phyloP scores from a whole-genome alignment of 2,888 invertebrate species.

The Hyppa rectilinea region DNA sequence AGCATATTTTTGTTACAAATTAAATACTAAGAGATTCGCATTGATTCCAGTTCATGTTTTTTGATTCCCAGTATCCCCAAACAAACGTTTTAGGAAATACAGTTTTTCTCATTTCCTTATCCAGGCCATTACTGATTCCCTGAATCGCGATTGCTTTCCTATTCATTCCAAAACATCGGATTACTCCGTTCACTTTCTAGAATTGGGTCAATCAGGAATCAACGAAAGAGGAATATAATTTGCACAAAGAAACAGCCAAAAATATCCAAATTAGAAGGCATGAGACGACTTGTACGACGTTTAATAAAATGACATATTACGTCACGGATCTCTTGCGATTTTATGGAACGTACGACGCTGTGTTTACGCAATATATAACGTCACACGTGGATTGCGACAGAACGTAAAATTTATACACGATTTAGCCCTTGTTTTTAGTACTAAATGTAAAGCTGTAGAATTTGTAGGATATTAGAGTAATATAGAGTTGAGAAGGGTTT shows the following conservation, averaged over 20 bases:
- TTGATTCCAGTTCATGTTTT: conserved; percentile 1
- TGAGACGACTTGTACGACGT: conserved; percentile 36
- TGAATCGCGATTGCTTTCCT: conserved; percentile 35
- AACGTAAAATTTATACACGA: conserved; percentile 53
- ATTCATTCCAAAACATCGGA: conserved; percentile 45
- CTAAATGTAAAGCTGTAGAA: conserved; percentile 51
- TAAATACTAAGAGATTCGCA: not conserved
- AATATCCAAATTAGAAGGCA: conserved; percentile 48
- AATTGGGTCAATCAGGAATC: conserved; percentile 47
- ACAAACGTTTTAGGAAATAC: conserved; percentile 31
- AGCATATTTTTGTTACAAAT: not conserved
- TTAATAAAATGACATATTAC: conserved; percentile 63
- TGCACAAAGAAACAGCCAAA: conserved; percentile 19
- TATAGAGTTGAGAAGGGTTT: conserved; percentile 56
- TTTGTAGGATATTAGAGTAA: conserved; percentile 54
- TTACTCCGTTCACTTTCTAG: conserved; percentile 35
- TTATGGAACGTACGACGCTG: conserved; percentile 46
- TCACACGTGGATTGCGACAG: conserved; percentile 40
- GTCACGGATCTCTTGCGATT: conserved; percentile 43
- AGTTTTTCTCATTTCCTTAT: conserved; percentile 44
- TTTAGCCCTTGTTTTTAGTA: conserved; percentile 59
- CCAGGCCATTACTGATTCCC: conserved; percentile 46
- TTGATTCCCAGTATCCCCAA: not conserved
- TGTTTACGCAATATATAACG: conserved; percentile 56
- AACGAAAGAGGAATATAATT: conserved; percentile 37